Percentiles rank a stretch among this genome's conserved stretches.
Conservation (phyloP, 2,113 vertebrate species). For the Nothocercus nigrocapillus region DNA sequence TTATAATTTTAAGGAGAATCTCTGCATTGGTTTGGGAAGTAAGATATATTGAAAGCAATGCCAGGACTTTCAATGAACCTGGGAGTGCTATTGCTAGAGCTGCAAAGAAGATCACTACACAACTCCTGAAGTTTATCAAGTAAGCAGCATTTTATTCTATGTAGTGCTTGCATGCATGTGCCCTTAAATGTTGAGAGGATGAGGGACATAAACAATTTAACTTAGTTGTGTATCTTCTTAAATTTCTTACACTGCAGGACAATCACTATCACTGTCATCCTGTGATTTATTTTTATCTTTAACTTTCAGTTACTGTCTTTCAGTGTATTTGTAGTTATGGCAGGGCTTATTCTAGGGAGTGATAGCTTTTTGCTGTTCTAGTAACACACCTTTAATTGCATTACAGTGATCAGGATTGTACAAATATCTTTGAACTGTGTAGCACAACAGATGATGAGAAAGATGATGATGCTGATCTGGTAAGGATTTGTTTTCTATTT, state of each 20-base stretch:
- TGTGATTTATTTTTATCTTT: neutral
- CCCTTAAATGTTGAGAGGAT: neutral
- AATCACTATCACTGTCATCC: neutral
- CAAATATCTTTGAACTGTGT: constrained; percentile 90
- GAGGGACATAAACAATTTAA: neutral
- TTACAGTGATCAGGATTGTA: constrained; percentile 88
- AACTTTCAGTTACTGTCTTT: neutral
- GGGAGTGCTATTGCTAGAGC: constrained; percentile 93
- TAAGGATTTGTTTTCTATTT: constrained; percentile 50
- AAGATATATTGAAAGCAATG: constrained; percentile 92
- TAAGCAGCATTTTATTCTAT: constrained; percentile 70
- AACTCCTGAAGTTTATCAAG: constrained; percentile 94
- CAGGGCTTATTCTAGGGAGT: neutral
- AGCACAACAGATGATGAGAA: constrained; percentile 87
- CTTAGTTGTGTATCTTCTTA: neutral
- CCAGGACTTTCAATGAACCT: constrained; percentile 95
- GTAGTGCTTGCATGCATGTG: fast-evolving
- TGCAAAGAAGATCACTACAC: constrained; percentile 92
- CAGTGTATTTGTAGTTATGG: neutral
- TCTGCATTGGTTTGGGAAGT: constrained; percentile 96
- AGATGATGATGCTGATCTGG: constrained; percentile 83
- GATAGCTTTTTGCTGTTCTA: neutral
- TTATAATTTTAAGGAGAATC: constrained; percentile 82
- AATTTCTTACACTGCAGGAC: neutral
- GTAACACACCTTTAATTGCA: constrained; percentile 35